A percentile compares a stretch with the other conserved stretches of the same genome.
Evolutionary conservation across 1,140 invertebrate species (phyloP).

Genomic region (Drosophila erecta): DNA sequence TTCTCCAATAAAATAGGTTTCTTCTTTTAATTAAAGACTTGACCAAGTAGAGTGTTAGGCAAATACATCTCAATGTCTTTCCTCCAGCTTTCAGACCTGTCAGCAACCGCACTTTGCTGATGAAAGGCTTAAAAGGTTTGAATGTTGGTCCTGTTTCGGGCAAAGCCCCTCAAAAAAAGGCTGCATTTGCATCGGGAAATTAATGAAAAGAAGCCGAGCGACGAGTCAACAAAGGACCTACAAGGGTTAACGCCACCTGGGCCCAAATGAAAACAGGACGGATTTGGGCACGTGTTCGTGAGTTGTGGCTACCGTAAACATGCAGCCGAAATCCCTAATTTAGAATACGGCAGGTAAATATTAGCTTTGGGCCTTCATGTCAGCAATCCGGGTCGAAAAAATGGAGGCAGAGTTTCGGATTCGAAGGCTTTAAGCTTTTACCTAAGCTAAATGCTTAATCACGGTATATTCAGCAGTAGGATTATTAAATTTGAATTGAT

Average conservation of each 20-base stretch:
- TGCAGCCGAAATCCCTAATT: conserved; percentile 58
- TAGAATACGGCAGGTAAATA: conserved; percentile 67
- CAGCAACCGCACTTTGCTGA: conserved; percentile 24
- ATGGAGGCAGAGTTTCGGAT: neutral
- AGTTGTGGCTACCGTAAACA: conserved; percentile 50
- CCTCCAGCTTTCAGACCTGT: conserved; percentile 3
- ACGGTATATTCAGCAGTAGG: neutral
- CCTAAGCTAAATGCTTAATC: conserved; percentile 13
- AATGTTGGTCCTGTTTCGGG: conserved; percentile 10
- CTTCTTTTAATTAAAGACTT: neutral
- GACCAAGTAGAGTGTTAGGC: neutral
- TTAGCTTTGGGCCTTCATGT: conserved; percentile 46
- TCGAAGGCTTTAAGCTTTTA: conserved; percentile 13
- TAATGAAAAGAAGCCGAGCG: conserved; percentile 51
- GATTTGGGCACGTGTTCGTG: conserved; percentile 34
- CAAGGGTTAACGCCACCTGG: conserved; percentile 29
- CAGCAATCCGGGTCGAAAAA: conserved; percentile 1
- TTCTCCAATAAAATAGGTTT: no score
- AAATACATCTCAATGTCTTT: conserved; percentile 13
- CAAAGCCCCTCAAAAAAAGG: conserved; percentile 3
- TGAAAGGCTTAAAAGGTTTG: conserved; percentile 28
- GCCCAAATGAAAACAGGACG: conserved; percentile 18
- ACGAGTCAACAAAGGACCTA: conserved; percentile 50
- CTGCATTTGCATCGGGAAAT: conserved; percentile 48
- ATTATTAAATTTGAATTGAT: conserved; percentile 30